Evolutionary conservation across 2,797 vertebrate genomes (phyloP).

Genomic region (Poeciliopsis infans): DNA sequence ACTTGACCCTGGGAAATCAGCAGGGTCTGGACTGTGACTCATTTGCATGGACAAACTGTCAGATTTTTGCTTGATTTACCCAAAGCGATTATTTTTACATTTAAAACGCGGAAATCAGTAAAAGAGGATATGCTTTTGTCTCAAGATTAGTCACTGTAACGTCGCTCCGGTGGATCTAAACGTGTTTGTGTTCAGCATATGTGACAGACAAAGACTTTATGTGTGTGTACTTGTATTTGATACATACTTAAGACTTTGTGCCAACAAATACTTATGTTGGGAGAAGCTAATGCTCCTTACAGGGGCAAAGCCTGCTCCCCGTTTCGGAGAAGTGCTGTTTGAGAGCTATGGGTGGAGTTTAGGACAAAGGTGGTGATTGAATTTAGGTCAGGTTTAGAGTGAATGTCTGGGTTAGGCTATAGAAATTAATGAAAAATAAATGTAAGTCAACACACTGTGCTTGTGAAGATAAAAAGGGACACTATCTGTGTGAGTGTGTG

Average conservation of each 20-base stretch:
- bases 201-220: conserved; percentile 60
- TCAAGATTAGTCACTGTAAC: conserved; percentile 5
- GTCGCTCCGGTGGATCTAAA: neutral
- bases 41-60: conserved; percentile 56
- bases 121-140: neutral
- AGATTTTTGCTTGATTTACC: conserved; percentile 31
- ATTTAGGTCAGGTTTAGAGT: too few relatives aligned
- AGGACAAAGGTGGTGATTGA: too few relatives aligned
- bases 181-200: conserved; percentile 38
- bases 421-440: too few relatives aligned
- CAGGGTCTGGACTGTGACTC: conserved; percentile 27
- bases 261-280: too few relatives aligned
- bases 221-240: conserved; percentile 2
- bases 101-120: conserved; percentile 16
- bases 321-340: too few relatives aligned
- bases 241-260: too few relatives aligned
- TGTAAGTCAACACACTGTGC: too few relatives aligned
- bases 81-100: conserved; percentile 31
- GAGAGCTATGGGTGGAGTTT: too few relatives aligned
- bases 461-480: too few relatives aligned
- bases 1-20: conserved; percentile 75
- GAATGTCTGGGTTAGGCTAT: too few relatives aligned
- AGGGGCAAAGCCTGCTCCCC: too few relatives aligned
- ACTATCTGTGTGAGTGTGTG: neutral
- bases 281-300: too few relatives aligned